These are phyloP conservation scores for Leistus spinibarbis DNA, from an alignment of 2,888 invertebrate genomes.

Conservation along the genomic window DNA sequence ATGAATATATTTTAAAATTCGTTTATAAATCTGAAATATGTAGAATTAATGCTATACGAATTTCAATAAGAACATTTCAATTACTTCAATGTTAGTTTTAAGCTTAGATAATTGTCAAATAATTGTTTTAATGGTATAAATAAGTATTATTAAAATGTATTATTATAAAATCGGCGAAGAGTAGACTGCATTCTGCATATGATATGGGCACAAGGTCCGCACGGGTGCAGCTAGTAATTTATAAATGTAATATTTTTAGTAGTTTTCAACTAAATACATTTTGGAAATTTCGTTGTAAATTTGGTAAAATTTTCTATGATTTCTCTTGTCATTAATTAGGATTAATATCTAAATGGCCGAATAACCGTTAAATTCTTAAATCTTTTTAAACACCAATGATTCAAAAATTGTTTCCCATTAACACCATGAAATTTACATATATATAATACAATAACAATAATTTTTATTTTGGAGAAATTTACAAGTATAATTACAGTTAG, in stretches of 20 bases:
- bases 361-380: slow-evolving; percentile 18
- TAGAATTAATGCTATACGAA: no score
- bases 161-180: no score
- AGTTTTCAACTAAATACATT: neutral
- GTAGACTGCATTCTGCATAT: no score
- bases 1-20: no score
- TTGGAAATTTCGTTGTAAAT: neutral
- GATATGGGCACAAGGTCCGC: no score
- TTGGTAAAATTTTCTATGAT: neutral
- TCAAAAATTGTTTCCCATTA: slow-evolving; percentile 34
- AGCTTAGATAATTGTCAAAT: no score
- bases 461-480: slow-evolving; percentile 12
- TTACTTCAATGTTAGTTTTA: no score
- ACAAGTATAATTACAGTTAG: slow-evolving; percentile 4
- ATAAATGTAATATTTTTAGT: neutral
- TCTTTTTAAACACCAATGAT: slow-evolving; percentile 24
- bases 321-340: neutral
- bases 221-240: no score
- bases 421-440: slow-evolving; percentile 30
- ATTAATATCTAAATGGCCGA: slow-evolving; percentile 15
- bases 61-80: no score
- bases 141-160: no score
- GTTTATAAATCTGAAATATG: no score
- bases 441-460: slow-evolving; percentile 23
- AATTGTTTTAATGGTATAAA: no score